A percentile compares a stretch with the other conserved stretches of the same genome.
These are phyloP conservation scores for Brachionus asplanchnoidis DNA, from an alignment of 1,140 invertebrate species.

Conservation along the genomic window DNA sequence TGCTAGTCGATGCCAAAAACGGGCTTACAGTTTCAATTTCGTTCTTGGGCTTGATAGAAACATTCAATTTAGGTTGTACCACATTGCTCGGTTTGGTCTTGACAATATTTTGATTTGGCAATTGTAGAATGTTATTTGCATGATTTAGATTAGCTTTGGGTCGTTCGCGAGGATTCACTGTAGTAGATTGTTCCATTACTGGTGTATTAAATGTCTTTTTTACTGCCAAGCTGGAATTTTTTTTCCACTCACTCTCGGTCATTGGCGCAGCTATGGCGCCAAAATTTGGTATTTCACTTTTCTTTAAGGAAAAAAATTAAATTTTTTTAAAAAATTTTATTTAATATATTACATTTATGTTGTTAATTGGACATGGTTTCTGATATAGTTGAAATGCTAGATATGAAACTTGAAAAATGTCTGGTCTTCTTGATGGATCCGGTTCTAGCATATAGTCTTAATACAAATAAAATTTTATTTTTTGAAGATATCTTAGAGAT, in stretches of 20 bases:
- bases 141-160: conserved; percentile 9
- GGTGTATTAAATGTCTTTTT: background rate
- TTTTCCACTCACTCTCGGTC: conserved; percentile 24
- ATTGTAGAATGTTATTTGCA: background rate
- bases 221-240: background rate
- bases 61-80: background rate
- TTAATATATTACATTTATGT: conserved; percentile 67
- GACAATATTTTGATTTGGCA: background rate
- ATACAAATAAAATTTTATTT: background rate
- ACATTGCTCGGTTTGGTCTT: background rate
- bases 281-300: conserved; percentile 18
- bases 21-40: background rate
- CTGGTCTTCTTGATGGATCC: conserved; percentile 59
- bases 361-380: conserved; percentile 73
- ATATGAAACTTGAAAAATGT: conserved; percentile 80
- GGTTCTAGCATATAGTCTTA: conserved; percentile 36
- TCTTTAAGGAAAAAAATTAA: background rate
- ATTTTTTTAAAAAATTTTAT: background rate
- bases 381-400: conserved; percentile 70
- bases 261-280: background rate
- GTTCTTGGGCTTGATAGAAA: conserved; percentile 1
- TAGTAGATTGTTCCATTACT: conserved; percentile 1
- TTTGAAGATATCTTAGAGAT: background rate
- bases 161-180: conserved; percentile 40
- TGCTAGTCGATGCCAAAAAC: background rate